phyloP scores from a whole-genome alignment of 1,140 invertebrate genomes.

The Schlechtendalia chinensis region DNA sequence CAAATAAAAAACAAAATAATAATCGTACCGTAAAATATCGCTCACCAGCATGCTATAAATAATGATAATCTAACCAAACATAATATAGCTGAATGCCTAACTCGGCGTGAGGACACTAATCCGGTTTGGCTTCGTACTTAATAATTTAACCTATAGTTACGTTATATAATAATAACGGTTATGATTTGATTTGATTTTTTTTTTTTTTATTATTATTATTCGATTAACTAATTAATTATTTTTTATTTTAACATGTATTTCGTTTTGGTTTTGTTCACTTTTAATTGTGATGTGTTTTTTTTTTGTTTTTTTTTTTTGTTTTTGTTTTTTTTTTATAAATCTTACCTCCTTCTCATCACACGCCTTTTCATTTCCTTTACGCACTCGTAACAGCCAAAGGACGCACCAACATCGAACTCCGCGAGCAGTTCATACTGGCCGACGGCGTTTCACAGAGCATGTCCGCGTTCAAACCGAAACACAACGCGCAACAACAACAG shows the following conservation, averaged over 20 bases:
- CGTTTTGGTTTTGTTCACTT: constrained; percentile 24
- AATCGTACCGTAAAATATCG: too few relatives aligned
- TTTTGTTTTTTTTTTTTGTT: constrained; percentile 53
- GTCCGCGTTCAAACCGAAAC: constrained; percentile 90
- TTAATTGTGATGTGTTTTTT: constrained; percentile 55
- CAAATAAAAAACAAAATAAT: too few relatives aligned
- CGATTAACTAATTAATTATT: not conserved
- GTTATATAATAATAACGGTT: too few relatives aligned
- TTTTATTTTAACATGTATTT: not conserved
- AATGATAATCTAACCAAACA: not conserved
- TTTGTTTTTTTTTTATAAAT: constrained; percentile 38
- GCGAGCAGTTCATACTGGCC: constrained; percentile 97
- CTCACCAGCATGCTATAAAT: constrained; percentile 24
- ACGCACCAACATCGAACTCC: constrained; percentile 97
- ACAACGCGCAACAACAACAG: constrained; percentile 74
- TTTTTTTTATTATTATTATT: constrained; percentile 9
- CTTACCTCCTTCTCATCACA: constrained; percentile 47
- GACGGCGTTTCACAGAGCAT: constrained; percentile 96
- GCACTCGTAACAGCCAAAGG: constrained; percentile 81
- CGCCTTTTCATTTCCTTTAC: constrained; percentile 46
- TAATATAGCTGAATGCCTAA: not conserved
- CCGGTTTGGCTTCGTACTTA: constrained; percentile 33
- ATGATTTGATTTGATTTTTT: not conserved
- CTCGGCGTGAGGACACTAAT: constrained; percentile 52
- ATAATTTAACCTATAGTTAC: not conserved